These are phyloP conservation scores for Melinaea menophilus DNA, from an alignment of 2,888 invertebrate species.

Conservation along the genomic window DNA sequence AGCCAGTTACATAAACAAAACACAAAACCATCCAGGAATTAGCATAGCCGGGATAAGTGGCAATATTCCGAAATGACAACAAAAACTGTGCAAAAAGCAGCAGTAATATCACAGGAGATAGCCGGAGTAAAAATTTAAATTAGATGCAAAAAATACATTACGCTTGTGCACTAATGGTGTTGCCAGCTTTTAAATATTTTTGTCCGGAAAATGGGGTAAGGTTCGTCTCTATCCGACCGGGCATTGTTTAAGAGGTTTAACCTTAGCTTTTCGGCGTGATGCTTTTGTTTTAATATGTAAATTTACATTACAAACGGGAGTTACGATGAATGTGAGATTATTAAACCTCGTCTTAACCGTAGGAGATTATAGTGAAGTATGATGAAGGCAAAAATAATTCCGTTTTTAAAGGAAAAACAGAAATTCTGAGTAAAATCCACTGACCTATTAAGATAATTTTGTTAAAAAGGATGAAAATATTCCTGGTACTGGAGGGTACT, in stretches of 20 bases:
- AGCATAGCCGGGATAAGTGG: conserved; percentile 25
- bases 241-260: conserved; percentile 50
- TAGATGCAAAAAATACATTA: conserved; percentile 52
- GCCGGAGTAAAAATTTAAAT: conserved; percentile 61
- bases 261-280: conserved; percentile 35
- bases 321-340: conserved; percentile 33
- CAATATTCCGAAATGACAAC: conserved; percentile 28
- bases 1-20: conserved; percentile 9
- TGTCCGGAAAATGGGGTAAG: conserved; percentile 57
- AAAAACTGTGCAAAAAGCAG: conserved; percentile 15
- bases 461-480: conserved; percentile 8
- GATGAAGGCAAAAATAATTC: conserved; percentile 5
- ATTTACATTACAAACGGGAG: conserved; percentile 36
- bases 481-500: not conserved
- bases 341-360: conserved; percentile 28
- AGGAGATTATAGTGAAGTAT: conserved; percentile 24
- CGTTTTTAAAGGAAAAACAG: conserved; percentile 10
- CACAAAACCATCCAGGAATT: conserved; percentile 17
- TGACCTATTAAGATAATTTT: conserved; percentile 15
- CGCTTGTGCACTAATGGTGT: conserved; percentile 59
- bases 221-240: conserved; percentile 50
- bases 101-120: conserved; percentile 33
- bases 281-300: conserved; percentile 44
- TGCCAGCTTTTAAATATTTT: conserved; percentile 49
- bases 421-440: conserved; percentile 9